Percentiles rank a stretch among this genome's conserved stretches.
These are phyloP conservation scores for Rosalia funebris DNA, from an alignment of 2,888 invertebrate species.

Conservation along the genomic window DNA sequence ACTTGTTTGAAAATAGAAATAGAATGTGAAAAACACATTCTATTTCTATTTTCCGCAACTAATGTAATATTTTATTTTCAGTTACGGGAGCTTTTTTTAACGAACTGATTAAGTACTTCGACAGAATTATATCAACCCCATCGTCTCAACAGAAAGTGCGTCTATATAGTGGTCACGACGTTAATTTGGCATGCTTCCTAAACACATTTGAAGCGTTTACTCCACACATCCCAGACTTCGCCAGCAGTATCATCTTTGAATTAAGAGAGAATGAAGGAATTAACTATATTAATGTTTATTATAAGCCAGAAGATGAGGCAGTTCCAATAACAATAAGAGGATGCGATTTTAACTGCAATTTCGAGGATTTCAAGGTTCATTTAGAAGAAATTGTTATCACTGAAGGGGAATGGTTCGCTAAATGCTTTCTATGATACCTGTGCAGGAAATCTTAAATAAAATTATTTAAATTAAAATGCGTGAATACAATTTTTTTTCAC, in stretches of 20 bases:
- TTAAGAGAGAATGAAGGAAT: constrained; percentile 1
- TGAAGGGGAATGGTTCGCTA: constrained; percentile 10
- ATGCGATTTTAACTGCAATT: constrained; percentile 22
- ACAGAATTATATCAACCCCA: constrained; percentile 1
- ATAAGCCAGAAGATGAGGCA: constrained; percentile 11
- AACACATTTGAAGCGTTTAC: constrained; percentile 12
- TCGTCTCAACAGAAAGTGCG: background rate
- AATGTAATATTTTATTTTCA: too few species aligned
- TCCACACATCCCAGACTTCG: constrained; percentile 19
- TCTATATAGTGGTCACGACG: constrained; percentile 19
- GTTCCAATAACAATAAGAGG: constrained; percentile 19
- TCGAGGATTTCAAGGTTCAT: constrained; percentile 18
- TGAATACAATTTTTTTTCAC: too few species aligned
- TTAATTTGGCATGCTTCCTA: constrained; percentile 26
- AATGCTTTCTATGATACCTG: constrained; percentile 8
- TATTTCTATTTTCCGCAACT: too few species aligned
- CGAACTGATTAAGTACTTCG: constrained; percentile 23
- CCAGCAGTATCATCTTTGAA: constrained; percentile 29
- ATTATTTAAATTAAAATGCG: too few species aligned
- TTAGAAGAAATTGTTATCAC: constrained; percentile 14
- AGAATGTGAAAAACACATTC: too few species aligned
- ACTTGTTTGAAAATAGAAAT: too few species aligned
- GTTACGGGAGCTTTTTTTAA: constrained; percentile 19
- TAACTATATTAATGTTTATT: constrained; percentile 20
- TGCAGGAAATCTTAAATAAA: too few species aligned